A percentile compares a stretch with the other conserved stretches of the same genome.
phyloP scores from a whole-genome alignment of 2,888 invertebrate genomes.

The Caradrina kadenii region DNA sequence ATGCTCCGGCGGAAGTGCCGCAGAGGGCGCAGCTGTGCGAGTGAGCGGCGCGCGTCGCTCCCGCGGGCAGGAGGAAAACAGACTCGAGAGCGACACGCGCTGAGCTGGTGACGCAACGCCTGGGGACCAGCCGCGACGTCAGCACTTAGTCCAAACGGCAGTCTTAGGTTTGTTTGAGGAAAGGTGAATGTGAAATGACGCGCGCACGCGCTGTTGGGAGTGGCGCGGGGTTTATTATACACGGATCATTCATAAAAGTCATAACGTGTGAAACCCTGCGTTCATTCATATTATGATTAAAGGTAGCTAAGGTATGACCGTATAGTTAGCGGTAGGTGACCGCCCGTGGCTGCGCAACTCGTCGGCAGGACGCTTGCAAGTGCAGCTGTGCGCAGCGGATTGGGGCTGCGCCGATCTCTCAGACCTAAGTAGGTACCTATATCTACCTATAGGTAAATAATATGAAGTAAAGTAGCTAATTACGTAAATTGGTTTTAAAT shows the following conservation, averaged over 20 bases:
- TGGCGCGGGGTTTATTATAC: constrained; percentile 10
- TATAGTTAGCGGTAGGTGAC: too few species aligned
- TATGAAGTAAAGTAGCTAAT: too few species aligned
- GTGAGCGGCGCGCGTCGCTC: too few species aligned
- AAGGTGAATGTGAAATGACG: constrained; percentile 36
- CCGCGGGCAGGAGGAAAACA: constrained; percentile 20
- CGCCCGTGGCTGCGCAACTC: too few species aligned
- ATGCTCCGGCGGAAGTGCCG: too few species aligned
- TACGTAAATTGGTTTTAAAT: too few species aligned
- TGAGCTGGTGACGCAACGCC: constrained; percentile 4
- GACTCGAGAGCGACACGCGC: not conserved
- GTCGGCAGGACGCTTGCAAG: too few species aligned
- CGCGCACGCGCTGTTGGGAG: constrained; percentile 6
- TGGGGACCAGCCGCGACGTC: constrained; percentile 17
- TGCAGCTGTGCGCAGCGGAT: too few species aligned
- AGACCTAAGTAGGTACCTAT: too few species aligned
- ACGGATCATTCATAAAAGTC: constrained; percentile 14
- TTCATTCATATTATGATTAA: not conserved
- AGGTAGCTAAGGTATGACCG: not conserved
- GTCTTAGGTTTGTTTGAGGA: constrained; percentile 30
- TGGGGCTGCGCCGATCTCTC: too few species aligned
- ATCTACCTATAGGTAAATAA: too few species aligned
- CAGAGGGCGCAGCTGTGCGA: too few species aligned
- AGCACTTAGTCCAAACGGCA: constrained; percentile 12
- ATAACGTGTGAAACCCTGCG: not conserved